phyloP scores from a whole-genome alignment of 1,140 invertebrate species.

The Parapsyche elsis region DNA sequence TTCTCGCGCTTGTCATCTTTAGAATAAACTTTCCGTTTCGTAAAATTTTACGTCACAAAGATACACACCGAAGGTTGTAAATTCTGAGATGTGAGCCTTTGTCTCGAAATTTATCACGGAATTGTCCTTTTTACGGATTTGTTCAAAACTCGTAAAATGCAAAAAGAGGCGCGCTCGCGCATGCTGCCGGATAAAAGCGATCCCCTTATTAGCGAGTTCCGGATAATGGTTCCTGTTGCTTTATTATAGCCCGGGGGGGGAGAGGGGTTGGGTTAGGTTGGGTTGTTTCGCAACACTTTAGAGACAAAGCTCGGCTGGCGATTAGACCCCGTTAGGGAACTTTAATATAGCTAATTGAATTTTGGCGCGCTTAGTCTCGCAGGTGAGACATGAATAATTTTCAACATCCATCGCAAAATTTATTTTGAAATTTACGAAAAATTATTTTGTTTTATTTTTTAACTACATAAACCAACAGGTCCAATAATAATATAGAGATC shows the following conservation, averaged over 20 bases:
- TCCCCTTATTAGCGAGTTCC: not conserved
- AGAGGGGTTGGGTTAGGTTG: not conserved
- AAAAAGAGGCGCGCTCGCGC: not conserved
- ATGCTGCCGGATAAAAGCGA: not conserved
- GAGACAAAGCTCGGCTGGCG: not conserved
- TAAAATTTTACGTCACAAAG: not conserved
- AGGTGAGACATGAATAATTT: not conserved
- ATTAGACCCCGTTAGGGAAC: not conserved
- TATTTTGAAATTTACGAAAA: too few relatives aligned
- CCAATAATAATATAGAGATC: too few relatives aligned
- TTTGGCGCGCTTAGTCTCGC: not conserved
- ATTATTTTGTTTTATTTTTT: too few relatives aligned
- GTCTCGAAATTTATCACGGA: not conserved
- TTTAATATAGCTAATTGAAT: constrained; percentile 2
- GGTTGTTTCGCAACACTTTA: not conserved
- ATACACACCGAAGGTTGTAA: not conserved
- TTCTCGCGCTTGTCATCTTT: too few relatives aligned
- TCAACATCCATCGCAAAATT: too few relatives aligned
- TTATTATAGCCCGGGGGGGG: not conserved
- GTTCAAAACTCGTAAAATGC: not conserved
- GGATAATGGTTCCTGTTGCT: constrained; percentile 1
- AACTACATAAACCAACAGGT: too few relatives aligned
- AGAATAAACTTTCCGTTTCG: not conserved
- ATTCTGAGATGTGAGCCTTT: not conserved
- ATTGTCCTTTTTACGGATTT: constrained; percentile 1